Evolutionary conservation across 2,797 vertebrate genomes (phyloP).

Genomic region (Onychomys torridus): DNA sequence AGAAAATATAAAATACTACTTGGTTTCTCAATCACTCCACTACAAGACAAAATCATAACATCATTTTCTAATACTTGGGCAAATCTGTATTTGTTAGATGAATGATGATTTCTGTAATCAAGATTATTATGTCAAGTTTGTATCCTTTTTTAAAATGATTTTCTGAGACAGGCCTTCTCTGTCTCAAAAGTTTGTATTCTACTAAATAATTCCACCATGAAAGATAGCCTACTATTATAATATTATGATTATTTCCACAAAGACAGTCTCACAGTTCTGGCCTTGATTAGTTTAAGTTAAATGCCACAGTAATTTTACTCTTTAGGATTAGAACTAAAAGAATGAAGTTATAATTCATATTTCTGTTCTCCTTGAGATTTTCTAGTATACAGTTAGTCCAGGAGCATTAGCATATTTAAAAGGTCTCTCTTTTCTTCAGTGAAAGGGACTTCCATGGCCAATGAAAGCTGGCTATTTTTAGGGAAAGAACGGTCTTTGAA

Average conservation of each 20-base stretch:
- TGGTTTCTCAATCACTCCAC: neutral
- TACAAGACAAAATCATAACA: neutral
- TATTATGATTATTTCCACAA: neutral
- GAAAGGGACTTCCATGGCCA: neutral
- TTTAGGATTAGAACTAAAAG: neutral
- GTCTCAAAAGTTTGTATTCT: neutral
- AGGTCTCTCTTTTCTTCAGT: neutral
- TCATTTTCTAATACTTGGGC: neutral
- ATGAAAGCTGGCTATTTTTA: neutral
- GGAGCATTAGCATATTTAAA: neutral
- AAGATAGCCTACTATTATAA: neutral
- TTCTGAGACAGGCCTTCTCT: too few relatives aligned
- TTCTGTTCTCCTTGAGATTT: neutral
- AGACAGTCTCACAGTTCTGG: neutral
- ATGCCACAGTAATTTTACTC: neutral
- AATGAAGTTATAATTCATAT: slow-evolving; percentile 16
- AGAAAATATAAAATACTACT: neutral
- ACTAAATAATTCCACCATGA: neutral
- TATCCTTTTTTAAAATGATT: neutral
- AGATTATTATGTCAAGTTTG: neutral
- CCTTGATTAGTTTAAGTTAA: neutral
- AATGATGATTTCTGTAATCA: neutral
- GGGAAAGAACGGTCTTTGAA: neutral
- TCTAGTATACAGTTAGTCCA: neutral
- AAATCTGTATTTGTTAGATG: neutral